Percentiles rank a stretch among this genome's conserved stretches.
Conservation (phyloP, 2,888 invertebrate genomes). For the Phrixothrix hirtus region DNA sequence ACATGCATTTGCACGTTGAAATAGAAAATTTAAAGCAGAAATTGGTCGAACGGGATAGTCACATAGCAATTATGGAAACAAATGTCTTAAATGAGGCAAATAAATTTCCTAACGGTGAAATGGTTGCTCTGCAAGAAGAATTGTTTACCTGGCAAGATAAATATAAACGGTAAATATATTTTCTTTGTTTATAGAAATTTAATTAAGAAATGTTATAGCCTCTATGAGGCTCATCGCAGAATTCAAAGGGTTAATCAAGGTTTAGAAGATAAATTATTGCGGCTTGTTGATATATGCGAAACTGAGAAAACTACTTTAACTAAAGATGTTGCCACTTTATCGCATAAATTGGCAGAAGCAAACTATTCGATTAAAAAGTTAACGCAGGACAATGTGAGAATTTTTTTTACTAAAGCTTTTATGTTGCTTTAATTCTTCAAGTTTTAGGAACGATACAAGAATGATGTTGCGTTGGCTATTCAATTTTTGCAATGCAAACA, state of each 20-base stretch:
- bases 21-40: constrained; percentile 84
- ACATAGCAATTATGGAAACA: constrained; percentile 84
- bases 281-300: constrained; percentile 90
- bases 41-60: constrained; percentile 78
- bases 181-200: neutral
- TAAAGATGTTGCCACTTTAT: constrained; percentile 83
- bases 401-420: constrained; percentile 22
- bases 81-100: constrained; percentile 75
- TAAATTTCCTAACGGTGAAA: constrained; percentile 65
- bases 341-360: constrained; percentile 81
- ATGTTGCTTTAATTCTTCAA: neutral
- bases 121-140: constrained; percentile 81
- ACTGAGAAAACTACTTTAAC: constrained; percentile 85
- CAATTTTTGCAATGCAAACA: constrained; percentile 94
- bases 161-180: constrained; percentile 74
- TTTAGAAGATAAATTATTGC: constrained; percentile 89
- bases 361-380: constrained; percentile 81
- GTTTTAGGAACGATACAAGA: constrained; percentile 87
- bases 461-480: constrained; percentile 91
- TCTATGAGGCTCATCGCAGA: constrained; percentile 90
- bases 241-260: constrained; percentile 94
- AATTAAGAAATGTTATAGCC: constrained; percentile 66
- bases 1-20: constrained; percentile 80
- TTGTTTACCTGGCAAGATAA: constrained; percentile 88
- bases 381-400: constrained; percentile 82